Percentiles rank a stretch among this genome's conserved stretches.
phyloP scores from a whole-genome alignment of 2,113 vertebrate genomes.

The Hemibagrus wyckioides region DNA sequence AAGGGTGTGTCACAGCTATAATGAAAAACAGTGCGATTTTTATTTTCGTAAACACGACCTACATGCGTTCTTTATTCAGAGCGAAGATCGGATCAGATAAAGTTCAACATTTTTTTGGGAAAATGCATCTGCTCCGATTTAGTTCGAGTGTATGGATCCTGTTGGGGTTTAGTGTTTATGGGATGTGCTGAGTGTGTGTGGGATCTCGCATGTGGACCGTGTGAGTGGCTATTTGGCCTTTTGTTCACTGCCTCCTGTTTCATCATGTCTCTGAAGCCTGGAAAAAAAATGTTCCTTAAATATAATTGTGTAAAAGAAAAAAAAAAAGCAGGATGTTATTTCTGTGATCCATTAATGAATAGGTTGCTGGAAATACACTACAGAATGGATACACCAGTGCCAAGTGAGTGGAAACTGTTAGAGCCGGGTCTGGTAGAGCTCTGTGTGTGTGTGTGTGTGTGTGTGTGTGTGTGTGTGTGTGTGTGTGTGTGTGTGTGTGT shows the following conservation, averaged over 20 bases:
- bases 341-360: slow-evolving; percentile 5
- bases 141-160: neutral
- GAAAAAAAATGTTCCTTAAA: neutral
- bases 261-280: neutral
- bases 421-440: neutral
- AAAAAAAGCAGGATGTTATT: neutral
- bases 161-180: slow-evolving; percentile 1
- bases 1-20: neutral
- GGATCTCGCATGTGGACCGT: neutral
- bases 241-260: slow-evolving; percentile 1
- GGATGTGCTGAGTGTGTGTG: neutral
- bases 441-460: neutral
- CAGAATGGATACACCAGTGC: neutral
- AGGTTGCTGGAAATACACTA: neutral
- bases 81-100: slow-evolving; percentile 3
- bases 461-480: neutral
- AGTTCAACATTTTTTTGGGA: neutral
- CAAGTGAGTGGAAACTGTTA: neutral
- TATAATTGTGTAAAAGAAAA: neutral
- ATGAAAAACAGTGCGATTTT: slow-evolving; percentile 5
- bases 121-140: neutral
- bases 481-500: neutral
- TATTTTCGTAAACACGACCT: neutral
- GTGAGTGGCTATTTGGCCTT: neutral
- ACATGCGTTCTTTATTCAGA: neutral